Evolutionary conservation across 2,113 vertebrate species (phyloP).

Genomic region (Cardinalis cardinalis): DNA sequence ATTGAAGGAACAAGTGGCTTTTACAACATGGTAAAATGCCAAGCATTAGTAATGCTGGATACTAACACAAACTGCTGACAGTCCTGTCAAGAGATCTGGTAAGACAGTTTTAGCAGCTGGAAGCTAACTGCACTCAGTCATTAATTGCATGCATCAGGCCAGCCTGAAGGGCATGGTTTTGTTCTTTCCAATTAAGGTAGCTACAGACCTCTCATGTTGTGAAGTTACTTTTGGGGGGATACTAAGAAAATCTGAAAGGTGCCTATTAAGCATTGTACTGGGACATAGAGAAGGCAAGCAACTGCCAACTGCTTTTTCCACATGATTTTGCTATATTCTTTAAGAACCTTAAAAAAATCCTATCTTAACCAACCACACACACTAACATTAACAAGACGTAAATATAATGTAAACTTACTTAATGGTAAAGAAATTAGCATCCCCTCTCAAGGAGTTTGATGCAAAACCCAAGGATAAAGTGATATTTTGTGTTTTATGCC

Average conservation of each 20-base stretch:
- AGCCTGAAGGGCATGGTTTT: background rate
- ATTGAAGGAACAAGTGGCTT: background rate
- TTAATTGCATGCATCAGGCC: background rate
- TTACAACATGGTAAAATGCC: background rate
- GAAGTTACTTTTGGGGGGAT: background rate
- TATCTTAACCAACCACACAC: background rate
- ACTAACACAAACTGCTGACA: background rate
- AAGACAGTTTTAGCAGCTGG: constrained; percentile 1
- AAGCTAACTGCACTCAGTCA: constrained; percentile 21
- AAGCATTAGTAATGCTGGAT: background rate
- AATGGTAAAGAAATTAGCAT: background rate
- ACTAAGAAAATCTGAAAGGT: background rate
- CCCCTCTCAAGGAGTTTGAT: background rate
- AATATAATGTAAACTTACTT: background rate
- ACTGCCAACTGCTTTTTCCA: background rate
- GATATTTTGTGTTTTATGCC: background rate
- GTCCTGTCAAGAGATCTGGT: background rate
- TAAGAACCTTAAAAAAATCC: background rate
- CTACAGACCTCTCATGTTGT: background rate
- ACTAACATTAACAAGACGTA: background rate
- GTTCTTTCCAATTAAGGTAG: constrained; percentile 37
- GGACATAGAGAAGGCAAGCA: background rate
- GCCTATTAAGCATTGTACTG: background rate
- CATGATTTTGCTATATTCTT: background rate
- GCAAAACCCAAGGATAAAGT: background rate